Evolutionary conservation across 2,888 invertebrate species (phyloP), one percentile per base, ranked within the genome.

Genomic region (Drosophila putrida): DNA sequence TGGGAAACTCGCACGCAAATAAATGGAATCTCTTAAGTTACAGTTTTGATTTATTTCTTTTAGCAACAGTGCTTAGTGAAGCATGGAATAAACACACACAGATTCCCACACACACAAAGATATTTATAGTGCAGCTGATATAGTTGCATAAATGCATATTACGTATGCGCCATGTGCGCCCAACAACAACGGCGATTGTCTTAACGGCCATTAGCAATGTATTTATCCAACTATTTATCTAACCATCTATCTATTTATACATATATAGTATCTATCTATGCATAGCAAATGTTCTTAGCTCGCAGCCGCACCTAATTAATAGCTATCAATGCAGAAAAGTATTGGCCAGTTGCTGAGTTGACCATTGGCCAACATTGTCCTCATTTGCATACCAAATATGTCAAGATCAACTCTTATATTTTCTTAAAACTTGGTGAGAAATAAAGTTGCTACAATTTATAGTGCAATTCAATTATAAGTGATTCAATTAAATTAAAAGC

Each of bases 371-470:
- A 43, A 38, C 36, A 36, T n/a, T 47, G 28, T 51, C 36, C 46
- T 31, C 51, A 73, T 85, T 82, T 80, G 71, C 81, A 86, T 82
- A 65, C 31, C 51, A 82, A 83, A 82, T 73, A 57, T 73, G 80
- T 62, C 80, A 82, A 82, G 76, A 73, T 76, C 73, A 65, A 43
- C 61, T 49, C 20, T 4, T 11, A 6, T 49, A 62, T 63, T 54
- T 47, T 46, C 25, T 61, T 20, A 36, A 58, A 51, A 44, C 47
- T 20, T 33, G n/a, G 8, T 53, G 35, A 2, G 2, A 5, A 28
- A 20, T 11, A n/a, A 43, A 43, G 25, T 25, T 43, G 25, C 43
- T 0, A 25, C 41, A 36, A 43, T 41, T 66, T 51, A 51, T 15
- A 64, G 10, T 25, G 4, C 67, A 65, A 67, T 13, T 49, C n/a